Evolutionary conservation across 2,113 vertebrate species (phyloP).

Genomic region (Caretta caretta): DNA sequence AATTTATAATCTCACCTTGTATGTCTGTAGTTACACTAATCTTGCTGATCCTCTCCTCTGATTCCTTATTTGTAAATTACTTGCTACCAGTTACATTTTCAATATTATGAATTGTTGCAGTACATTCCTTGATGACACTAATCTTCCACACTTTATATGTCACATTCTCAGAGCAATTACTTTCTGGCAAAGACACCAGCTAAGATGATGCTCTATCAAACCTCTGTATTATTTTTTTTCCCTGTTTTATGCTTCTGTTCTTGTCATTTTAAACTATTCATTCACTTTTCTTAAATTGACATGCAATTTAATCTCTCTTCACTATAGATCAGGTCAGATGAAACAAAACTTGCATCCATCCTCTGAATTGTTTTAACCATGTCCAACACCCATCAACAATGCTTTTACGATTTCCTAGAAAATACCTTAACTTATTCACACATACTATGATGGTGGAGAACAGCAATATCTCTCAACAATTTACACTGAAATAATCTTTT

Average conservation of each 20-base stretch:
- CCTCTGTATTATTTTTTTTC: not conserved
- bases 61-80: slow-evolving; percentile 26
- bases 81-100: not conserved
- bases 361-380: slow-evolving; percentile 46
- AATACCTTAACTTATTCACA: slow-evolving; percentile 27
- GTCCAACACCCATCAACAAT: not conserved
- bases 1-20: not conserved
- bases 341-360: slow-evolving; percentile 42
- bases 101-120: slow-evolving; percentile 23
- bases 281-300: slow-evolving; percentile 53
- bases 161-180: not conserved
- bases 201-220: not conserved
- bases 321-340: slow-evolving; percentile 43
- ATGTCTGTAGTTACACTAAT: not conserved
- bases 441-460: not conserved
- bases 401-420: slow-evolving; percentile 7
- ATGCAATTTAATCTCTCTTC: slow-evolving; percentile 52
- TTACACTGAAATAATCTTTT: not conserved
- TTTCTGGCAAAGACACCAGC: slow-evolving; percentile 12
- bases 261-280: slow-evolving; percentile 26
- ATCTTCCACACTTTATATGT: slow-evolving; percentile 9
- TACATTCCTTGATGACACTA: not conserved
- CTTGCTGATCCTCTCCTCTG: slow-evolving; percentile 2
- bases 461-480: slow-evolving; percentile 36
- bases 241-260: slow-evolving; percentile 22